Conservation (phyloP, 2,797 vertebrate species). For the Cuniculus paca region DNA sequence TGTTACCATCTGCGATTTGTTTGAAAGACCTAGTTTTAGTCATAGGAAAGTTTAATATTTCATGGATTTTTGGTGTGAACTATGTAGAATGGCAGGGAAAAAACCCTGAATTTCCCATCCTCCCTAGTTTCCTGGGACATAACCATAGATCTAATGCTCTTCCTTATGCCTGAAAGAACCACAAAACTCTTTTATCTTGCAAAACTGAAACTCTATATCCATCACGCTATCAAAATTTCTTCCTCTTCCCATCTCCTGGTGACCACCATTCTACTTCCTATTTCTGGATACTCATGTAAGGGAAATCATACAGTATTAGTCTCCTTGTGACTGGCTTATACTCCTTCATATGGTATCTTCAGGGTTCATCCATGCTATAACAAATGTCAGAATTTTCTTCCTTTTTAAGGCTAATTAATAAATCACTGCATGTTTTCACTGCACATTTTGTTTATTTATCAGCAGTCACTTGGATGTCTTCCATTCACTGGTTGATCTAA, state of each 20-base stretch:
- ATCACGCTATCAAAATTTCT: not conserved
- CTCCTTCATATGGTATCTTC: not conserved
- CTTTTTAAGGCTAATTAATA: not conserved
- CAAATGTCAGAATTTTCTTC: not conserved
- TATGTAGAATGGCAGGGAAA: not conserved
- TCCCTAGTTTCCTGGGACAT: not conserved
- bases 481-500: not conserved
- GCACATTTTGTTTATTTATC: not conserved
- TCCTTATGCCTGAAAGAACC: not conserved
- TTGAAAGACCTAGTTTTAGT: not conserved
- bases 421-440: not conserved
- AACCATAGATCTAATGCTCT: not conserved
- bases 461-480: not conserved
- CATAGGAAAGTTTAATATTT: not conserved
- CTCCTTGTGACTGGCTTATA: not conserved
- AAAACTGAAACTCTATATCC: not conserved
- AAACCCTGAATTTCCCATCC: not conserved
- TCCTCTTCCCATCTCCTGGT: not conserved
- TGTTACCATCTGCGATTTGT: not conserved
- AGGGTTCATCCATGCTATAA: not conserved
- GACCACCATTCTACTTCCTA: not conserved
- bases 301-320: not conserved
- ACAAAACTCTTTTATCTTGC: not conserved
- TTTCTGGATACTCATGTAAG: not conserved
- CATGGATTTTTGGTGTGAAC: not conserved